Conservation (phyloP, 2,113 vertebrate species). For the Myrmecobius fasciatus region DNA sequence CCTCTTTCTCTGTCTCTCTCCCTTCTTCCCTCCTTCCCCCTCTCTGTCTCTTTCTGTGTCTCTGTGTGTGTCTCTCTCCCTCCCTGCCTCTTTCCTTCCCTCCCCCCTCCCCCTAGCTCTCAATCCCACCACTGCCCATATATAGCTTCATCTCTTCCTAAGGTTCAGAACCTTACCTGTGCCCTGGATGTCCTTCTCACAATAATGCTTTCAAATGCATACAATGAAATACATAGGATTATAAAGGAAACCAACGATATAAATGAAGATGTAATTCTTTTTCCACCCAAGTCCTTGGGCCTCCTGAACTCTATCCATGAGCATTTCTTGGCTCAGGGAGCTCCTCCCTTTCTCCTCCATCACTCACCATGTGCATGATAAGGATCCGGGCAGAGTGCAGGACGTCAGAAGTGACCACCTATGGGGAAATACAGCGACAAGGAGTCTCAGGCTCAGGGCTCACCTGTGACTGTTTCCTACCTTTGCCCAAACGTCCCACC, state of each 20-base stretch:
- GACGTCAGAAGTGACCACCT: slow-evolving; percentile 95
- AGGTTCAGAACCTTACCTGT: not conserved
- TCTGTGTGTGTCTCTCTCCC: too few relatives aligned
- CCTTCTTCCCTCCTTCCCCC: too few relatives aligned
- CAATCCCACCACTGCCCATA: not conserved
- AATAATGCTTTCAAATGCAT: not conserved
- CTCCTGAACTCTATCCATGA: not conserved
- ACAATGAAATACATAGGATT: not conserved
- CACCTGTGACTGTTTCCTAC: not conserved
- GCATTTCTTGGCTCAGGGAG: not conserved
- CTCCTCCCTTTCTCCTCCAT: not conserved
- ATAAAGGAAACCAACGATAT: not conserved
- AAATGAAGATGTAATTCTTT: not conserved
- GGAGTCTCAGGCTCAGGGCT: not conserved
- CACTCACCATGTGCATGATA: slow-evolving; percentile 93
- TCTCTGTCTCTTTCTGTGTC: too few relatives aligned
- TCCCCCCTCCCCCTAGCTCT: too few relatives aligned
- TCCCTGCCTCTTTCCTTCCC: too few relatives aligned
- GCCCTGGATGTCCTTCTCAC: not conserved
- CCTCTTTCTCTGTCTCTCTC: too few relatives aligned
- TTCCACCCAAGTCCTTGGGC: not conserved
- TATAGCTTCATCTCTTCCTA: not conserved
- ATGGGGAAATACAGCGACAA: not conserved
- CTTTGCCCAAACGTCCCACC: not conserved
- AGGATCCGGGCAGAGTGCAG: slow-evolving; percentile 90